phyloP scores from a whole-genome alignment of 2,113 vertebrate genomes.

The Cryptotis parvus region DNA sequence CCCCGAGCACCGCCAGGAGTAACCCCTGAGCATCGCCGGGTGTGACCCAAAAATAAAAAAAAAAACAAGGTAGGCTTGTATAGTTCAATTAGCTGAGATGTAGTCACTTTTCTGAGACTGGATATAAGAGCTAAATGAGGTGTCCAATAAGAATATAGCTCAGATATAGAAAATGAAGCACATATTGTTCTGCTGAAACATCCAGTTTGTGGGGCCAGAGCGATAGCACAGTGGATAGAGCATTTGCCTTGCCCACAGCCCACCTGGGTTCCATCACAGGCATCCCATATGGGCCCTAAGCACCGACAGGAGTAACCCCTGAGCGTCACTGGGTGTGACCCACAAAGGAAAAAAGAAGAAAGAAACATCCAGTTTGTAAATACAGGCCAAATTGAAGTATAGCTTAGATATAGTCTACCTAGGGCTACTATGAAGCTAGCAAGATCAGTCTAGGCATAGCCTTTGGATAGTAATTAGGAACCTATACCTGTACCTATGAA shows the following conservation, averaged over 20 bases:
- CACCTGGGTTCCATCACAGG: no score
- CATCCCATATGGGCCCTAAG: no score
- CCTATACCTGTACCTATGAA: not conserved
- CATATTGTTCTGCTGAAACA: not conserved
- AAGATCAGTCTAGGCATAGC: not conserved
- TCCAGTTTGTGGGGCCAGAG: no score
- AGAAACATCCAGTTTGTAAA: not conserved
- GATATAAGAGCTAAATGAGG: not conserved
- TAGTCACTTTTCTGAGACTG: slow-evolving; percentile 5
- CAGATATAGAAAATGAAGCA: not conserved
- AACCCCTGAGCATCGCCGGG: no score
- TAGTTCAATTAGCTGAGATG: not conserved
- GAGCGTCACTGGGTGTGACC: no score
- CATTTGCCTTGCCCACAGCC: no score
- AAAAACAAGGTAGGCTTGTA: no score
- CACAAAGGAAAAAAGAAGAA: no score
- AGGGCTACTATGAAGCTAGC: not conserved
- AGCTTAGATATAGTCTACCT: not conserved
- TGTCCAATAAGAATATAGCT: not conserved
- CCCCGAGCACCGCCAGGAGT: no score
- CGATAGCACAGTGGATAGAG: no score
- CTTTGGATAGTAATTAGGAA: not conserved
- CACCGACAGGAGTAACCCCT: no score
- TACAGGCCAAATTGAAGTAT: not conserved
- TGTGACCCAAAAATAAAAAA: no score